Base-by-base conservation (phyloP, 2,888 invertebrate genomes). In the Hesperia comma region DNA sequence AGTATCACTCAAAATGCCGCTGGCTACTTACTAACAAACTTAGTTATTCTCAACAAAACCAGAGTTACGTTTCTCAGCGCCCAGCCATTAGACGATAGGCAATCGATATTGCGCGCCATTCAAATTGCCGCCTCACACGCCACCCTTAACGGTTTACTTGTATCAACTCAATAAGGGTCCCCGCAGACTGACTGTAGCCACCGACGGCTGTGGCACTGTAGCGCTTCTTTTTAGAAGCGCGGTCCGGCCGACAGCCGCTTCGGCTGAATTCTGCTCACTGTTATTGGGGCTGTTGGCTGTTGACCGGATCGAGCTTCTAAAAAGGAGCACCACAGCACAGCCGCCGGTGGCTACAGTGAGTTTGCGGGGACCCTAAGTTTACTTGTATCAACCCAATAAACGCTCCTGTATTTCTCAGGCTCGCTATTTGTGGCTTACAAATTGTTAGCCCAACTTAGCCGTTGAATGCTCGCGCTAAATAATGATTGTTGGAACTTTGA, bases 51-150 rank as follows among this genome's bases (percentile, higher is more conserved):
- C 8, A 49, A 19, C 19, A 49, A 49, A 49, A 21, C 5, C 17
- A 46, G 43, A 46, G 15, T 46, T 46, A 17, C 49, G 49, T 49
- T 49, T 49, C 49, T 5, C 19, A 49, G 49, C 49, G 19, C 10
- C 49, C 19, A 49, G 19, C 41, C 21, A 57, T 57, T 41, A 57
- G 56, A 40, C 56, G 57, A 57, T 57, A 57, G 21, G n/a, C 57
- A 41, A 57, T 57, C 57, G 41, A 57, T 57, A 57, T 41, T 41
- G 41, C 56, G n/a, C n/a, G 17, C 40, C 19, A 41, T 41, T 57
- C 57, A 41, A 57, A 57, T 57, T 19, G 57, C 57, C 57, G 21
- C 57, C 57, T 57, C 57, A 57, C 57, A 57, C 57, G 57, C 57
- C 57, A 57, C 40, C 21, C 56, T 41, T 21, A 41, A 41, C 57